Evolutionary conservation across 1,140 invertebrate species (phyloP), one percentile per base, ranked within the genome.

Genomic region (Lucilia sericata): DNA sequence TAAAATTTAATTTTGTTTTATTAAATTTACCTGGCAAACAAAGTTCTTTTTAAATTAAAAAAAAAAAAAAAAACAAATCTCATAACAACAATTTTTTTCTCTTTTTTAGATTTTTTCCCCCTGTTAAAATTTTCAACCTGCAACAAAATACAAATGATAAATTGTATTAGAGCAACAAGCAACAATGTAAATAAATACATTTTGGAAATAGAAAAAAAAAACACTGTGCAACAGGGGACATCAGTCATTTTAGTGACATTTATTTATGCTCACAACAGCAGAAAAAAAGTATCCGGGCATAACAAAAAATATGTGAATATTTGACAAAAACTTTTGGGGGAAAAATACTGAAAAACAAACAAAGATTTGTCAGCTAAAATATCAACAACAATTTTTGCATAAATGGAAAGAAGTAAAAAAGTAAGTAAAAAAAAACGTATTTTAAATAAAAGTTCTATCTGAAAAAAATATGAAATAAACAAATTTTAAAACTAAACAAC

Each of bases 171-270:
- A 42, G 42, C 42, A 42, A 42, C 42, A 42, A 42, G 51, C 51
- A 55, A 55, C 51, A 55, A 55, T 55, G 12, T 55, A 55, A 13
- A 55, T 55, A 55, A 13, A 55, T 30, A 30, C 25, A 30, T 30
- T 42, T 42, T 42, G 42, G 42, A 55, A 13, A 14, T 49, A 49
- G 13, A 49, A 12, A 49, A 49, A 49, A 12, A 12, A 49, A 49
- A 55, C 3, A 17, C 51, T 10, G 51, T 55, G 51, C 51, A 55
- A 55, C 65, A 70, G 65, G 65, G 65, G 65, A 70, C 65, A 70
- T 70, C 65, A 70, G 65, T 70, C 65, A 70, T 70, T 70, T 10
- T 2, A 70, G 19, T 70, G 65, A 70, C 65, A 70, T 70, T 70
- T 70, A 70, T 70, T 70, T 19, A 70, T 60, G 51, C 14, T n/a